These are phyloP conservation scores for Odontothrips loti DNA, from an alignment of 2,888 invertebrate genomes.

Conservation along the genomic window DNA sequence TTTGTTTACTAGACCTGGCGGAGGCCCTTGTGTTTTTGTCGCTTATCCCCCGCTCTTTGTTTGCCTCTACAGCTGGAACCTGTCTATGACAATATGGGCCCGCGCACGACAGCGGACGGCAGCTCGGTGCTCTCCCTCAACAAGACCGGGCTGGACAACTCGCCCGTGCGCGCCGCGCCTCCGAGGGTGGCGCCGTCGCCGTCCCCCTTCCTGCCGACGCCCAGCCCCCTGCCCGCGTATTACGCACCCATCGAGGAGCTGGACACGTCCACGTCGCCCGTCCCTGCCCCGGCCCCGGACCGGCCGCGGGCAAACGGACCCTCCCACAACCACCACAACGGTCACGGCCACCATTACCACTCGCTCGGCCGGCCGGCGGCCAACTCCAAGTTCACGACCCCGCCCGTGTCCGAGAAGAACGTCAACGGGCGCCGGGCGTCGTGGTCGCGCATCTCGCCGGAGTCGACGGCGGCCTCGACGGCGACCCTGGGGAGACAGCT, in stretches of 20 bases:
- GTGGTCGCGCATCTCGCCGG: not conserved
- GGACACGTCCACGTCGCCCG: slow-evolving; percentile 44
- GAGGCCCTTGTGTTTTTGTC: too few species aligned
- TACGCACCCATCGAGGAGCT: slow-evolving; percentile 55
- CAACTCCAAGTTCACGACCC: slow-evolving; percentile 43
- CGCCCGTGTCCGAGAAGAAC: slow-evolving; percentile 22
- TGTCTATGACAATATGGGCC: slow-evolving; percentile 79
- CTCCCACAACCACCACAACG: not conserved
- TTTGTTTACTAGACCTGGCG: too few species aligned
- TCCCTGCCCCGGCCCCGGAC: slow-evolving; percentile 51
- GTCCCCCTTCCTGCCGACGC: slow-evolving; percentile 30
- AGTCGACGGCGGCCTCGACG: not conserved
- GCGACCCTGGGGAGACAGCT: not conserved
- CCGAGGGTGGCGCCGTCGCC: slow-evolving; percentile 40
- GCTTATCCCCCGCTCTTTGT: slow-evolving; percentile 42
- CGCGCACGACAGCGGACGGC: slow-evolving; percentile 81
- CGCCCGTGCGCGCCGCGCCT: slow-evolving; percentile 28
- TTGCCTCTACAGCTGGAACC: slow-evolving; percentile 57
- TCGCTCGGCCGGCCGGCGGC: slow-evolving; percentile 48
- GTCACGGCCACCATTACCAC: not conserved
- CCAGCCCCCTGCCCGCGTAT: slow-evolving; percentile 34
- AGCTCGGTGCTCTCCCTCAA: slow-evolving; percentile 74
- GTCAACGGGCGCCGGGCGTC: not conserved
- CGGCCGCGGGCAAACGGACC: not conserved
- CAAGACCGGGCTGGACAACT: slow-evolving; percentile 52